Evolutionary conservation across 2,797 vertebrate species (phyloP), one percentile per base, ranked within the genome.

Genomic region (Clarias laeviceps): DNA sequence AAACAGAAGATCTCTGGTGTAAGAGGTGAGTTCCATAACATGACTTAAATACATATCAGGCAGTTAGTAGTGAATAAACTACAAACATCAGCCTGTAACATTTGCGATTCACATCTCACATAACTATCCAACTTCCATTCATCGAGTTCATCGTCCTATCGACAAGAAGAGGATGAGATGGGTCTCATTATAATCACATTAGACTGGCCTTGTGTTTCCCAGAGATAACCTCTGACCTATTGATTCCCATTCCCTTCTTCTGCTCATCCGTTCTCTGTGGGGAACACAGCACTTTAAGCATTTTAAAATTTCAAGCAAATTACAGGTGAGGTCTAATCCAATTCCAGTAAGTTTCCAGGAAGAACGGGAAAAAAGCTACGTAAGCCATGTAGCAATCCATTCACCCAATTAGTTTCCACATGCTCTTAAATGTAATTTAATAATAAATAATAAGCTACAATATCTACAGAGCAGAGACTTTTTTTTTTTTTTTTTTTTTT

Each of bases 101-200:
- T 11, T 29, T 37, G 56, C 24, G 81, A 54, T 24, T 65, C 77
- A 34, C 34, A 32, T 73, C 68, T 54, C 32, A 65, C 61, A 22
- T 34, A 14, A 50, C 40, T 82, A 80, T 82, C 34, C 54, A 65
- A 18, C 27, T 74, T 20, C 29, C 62, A 40, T 70, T 50, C 7
- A 64, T 64, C 14, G 74, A 22, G 11, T 84, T 79, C 72, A 78
- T 81, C 65, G 83, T 18, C 32, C 24, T 84, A 88, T 90, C 84
- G 85, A 87, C 69, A 74, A 86, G 80, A 72, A 20, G 76, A 76
- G 84, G 85, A 83, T 87, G 81, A 85, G 82, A 82, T 82, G 82
- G 74, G 90, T 27, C 68, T 89, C 88, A 89, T 90, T 90, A 90
- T 90, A 92, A 92, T 89, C 90, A 86, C 90, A 87, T 93, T 92